phyloP scores from a whole-genome alignment of 2,888 invertebrate species.

The Lymantria monacha region DNA sequence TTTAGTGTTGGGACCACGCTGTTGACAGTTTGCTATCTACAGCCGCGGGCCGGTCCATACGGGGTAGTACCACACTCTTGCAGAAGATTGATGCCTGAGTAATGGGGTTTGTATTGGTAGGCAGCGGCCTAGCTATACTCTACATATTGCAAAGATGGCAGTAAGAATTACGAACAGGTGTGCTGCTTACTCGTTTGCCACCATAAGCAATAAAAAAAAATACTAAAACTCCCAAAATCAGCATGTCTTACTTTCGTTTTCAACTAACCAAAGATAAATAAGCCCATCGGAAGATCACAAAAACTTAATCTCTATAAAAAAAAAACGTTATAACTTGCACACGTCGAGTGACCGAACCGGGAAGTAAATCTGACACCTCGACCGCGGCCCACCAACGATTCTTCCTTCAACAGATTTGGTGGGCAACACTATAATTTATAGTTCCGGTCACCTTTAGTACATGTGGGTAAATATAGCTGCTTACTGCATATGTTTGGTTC shows the following conservation, averaged over 20 bases:
- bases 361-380: constrained; percentile 65
- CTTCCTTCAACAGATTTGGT: constrained; percentile 58
- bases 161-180: too few species aligned
- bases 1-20: too few species aligned
- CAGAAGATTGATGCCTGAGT: too few species aligned
- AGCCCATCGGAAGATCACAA: constrained; percentile 25
- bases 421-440: constrained; percentile 62
- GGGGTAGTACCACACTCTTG: too few species aligned
- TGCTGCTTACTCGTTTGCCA: too few species aligned
- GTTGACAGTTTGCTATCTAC: too few species aligned
- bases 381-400: constrained; percentile 66
- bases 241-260: background rate
- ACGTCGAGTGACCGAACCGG: constrained; percentile 50
- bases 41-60: too few species aligned
- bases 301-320: constrained; percentile 39
- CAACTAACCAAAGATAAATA: constrained; percentile 8
- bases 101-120: too few species aligned
- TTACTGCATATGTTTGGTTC: background rate
- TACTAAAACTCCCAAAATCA: background rate
- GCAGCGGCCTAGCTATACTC: too few species aligned
- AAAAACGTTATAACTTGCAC: constrained; percentile 43
- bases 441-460: constrained; percentile 66
- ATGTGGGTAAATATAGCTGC: constrained; percentile 60
- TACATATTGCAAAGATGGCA: too few species aligned
- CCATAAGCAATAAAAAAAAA: too few species aligned